Percentiles rank a stretch among this genome's conserved stretches.
Evolutionary conservation across 2,113 vertebrate genomes (phyloP).

Genomic region (Gracilinanus agilis): DNA sequence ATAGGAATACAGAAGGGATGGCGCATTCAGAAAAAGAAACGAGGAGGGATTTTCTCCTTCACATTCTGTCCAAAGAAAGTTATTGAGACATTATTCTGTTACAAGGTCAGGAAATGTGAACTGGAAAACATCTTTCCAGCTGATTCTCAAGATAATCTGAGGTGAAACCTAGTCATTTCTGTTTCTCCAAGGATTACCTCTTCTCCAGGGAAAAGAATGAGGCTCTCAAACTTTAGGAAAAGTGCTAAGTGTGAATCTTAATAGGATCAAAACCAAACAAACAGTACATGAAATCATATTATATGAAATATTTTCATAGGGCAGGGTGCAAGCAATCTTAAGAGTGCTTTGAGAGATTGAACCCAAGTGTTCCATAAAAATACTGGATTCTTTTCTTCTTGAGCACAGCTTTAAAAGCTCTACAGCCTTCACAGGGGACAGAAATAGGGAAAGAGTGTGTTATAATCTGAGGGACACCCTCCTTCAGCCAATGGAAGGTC

Average conservation of each 20-base stretch:
- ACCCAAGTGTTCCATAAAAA: slow-evolving; percentile 82
- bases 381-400: slow-evolving; percentile 76
- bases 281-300: slow-evolving; percentile 83
- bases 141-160: slow-evolving; percentile 78
- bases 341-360: slow-evolving; percentile 58
- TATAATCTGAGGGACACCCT: slow-evolving; percentile 65
- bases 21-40: slow-evolving; percentile 46
- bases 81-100: slow-evolving; percentile 54
- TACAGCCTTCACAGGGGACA: slow-evolving; percentile 75
- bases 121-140: slow-evolving; percentile 79
- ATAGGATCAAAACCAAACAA: slow-evolving; percentile 80
- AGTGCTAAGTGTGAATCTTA: slow-evolving; percentile 82
- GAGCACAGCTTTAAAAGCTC: slow-evolving; percentile 80
- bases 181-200: slow-evolving; percentile 72
- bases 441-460: slow-evolving; percentile 66
- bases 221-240: slow-evolving; percentile 76
- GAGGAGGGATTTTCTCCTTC: slow-evolving; percentile 71
- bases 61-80: slow-evolving; percentile 53
- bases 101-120: slow-evolving; percentile 75
- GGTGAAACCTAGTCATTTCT: slow-evolving; percentile 74
- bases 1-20: slow-evolving; percentile 51
- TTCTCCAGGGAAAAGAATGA: slow-evolving; percentile 73
- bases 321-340: slow-evolving; percentile 66
- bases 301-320: slow-evolving; percentile 76
- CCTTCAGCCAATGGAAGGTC: slow-evolving; percentile 93